Percentiles rank a stretch among this genome's conserved stretches.
Conservation (phyloP, 2,797 vertebrate genomes). For the Sciaenops ocellatus region DNA sequence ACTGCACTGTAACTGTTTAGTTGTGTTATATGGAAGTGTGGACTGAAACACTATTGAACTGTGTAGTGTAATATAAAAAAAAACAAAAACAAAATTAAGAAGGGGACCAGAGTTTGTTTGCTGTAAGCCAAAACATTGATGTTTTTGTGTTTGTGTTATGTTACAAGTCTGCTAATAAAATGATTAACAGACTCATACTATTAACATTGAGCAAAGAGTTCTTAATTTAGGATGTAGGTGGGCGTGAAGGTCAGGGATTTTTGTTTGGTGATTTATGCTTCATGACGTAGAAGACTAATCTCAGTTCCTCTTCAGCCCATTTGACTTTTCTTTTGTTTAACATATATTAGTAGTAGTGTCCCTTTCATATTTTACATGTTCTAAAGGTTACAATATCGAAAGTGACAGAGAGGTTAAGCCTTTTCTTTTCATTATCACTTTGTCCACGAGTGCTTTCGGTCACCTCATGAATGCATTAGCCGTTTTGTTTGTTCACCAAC, state of each 20-base stretch:
- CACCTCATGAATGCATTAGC: background rate
- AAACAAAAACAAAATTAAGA: background rate
- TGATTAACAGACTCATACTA: background rate
- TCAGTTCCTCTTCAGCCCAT: conserved; percentile 48
- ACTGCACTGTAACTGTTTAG: background rate
- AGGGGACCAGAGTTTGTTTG: background rate
- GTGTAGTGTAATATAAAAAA: background rate
- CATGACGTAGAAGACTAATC: conserved; percentile 24
- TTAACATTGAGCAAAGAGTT: background rate
- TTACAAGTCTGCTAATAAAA: background rate
- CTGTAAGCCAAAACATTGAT: background rate
- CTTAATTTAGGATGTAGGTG: background rate
- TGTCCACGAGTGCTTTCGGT: background rate
- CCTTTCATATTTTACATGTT: background rate
- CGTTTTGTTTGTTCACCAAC: background rate
- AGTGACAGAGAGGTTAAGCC: background rate
- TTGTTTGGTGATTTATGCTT: background rate
- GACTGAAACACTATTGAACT: background rate
- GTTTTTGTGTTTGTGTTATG: too few relatives aligned
- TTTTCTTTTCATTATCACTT: background rate
- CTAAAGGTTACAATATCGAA: conserved; percentile 14
- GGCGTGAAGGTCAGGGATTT: conserved; percentile 24
- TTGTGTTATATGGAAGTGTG: background rate
- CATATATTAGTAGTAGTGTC: background rate
- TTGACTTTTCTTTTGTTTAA: background rate